Evolutionary conservation across 2,113 vertebrate genomes (phyloP), one percentile per base, ranked within the genome.

Genomic region (Dicrurus megarhynchus): DNA sequence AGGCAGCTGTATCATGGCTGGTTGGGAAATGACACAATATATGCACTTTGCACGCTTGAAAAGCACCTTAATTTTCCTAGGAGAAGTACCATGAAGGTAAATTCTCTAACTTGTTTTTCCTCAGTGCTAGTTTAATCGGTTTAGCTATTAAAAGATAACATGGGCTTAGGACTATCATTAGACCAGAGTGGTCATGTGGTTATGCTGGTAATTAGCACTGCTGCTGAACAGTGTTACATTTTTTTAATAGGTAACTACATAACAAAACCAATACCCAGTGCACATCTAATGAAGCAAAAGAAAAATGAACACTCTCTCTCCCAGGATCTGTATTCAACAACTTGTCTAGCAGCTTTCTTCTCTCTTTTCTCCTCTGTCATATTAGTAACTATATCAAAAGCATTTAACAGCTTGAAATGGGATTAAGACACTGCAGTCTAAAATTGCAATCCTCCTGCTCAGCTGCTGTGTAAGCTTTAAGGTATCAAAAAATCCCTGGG

Each of bases 121-220:
- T 70, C 88, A 77, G 71, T 88, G 64, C 71, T 90, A 59, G 60
- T 88, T 93, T 94, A 97, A 96, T 96, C 92, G 88, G 90, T 71
- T 96, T 91, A 94, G 64, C 93, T 93, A 91, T 95, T 96, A 91
- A 94, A 90, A 96, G 93, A 88, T 93, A 93, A 84, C 90, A 84
- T 4, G 26, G 83, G 52, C 10, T 96, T 90, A 94, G 85, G 79
- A 77, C 95, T 94, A 77, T 88, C 85, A 80, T 95, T 94, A 96
- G 92, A 69, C 63, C 19, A n/a, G 30, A 78, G 37, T 41, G 70
- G 87, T 95, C 93, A 97, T 79, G 84, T 94, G 95, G 74, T 67
- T 81, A 33, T 71, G n/a, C 33, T 53, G 73, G 60, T 91, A 91
- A 94, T 96, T 92, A 95, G 84, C 69, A n/a, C 60, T 75, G 69